phyloP scores from a whole-genome alignment of 1,140 invertebrate genomes.

The Samia ricini region DNA sequence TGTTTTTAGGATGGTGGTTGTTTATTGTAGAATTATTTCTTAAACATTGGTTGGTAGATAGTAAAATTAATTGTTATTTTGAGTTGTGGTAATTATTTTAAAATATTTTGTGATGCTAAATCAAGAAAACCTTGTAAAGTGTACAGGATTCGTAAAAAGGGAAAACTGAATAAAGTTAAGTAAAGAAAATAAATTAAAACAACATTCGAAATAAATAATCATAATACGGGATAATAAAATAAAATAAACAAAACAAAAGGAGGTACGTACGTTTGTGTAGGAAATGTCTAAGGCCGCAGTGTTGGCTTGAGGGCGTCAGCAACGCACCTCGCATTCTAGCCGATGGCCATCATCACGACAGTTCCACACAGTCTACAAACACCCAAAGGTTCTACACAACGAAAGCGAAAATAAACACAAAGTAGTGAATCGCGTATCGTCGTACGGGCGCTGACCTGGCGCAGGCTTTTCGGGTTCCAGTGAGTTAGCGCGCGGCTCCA shows the following conservation, averaged over 20 bases:
- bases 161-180: not conserved
- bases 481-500: constrained; percentile 70
- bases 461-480: constrained; percentile 74
- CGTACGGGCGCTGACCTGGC: constrained; percentile 74
- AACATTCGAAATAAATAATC: constrained; percentile 21
- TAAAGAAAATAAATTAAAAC: constrained; percentile 1
- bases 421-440: constrained; percentile 57
- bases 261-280: constrained; percentile 70
- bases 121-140: too few species aligned
- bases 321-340: constrained; percentile 77
- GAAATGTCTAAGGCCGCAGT: constrained; percentile 73
- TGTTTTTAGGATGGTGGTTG: too few species aligned
- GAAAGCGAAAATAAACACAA: constrained; percentile 76
- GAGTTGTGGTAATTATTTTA: too few species aligned
- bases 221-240: constrained; percentile 29
- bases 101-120: too few species aligned
- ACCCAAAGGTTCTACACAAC: constrained; percentile 74
- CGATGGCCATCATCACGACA: constrained; percentile 74
- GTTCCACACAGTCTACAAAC: constrained; percentile 72
- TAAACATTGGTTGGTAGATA: too few species aligned
- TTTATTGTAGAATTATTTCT: too few species aligned
- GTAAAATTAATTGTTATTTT: too few species aligned
- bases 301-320: constrained; percentile 73
- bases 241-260: constrained; percentile 52
- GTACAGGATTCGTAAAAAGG: not conserved